Evolutionary conservation across 2,113 vertebrate species (phyloP).

Genomic region (Eulemur rufifrons): DNA sequence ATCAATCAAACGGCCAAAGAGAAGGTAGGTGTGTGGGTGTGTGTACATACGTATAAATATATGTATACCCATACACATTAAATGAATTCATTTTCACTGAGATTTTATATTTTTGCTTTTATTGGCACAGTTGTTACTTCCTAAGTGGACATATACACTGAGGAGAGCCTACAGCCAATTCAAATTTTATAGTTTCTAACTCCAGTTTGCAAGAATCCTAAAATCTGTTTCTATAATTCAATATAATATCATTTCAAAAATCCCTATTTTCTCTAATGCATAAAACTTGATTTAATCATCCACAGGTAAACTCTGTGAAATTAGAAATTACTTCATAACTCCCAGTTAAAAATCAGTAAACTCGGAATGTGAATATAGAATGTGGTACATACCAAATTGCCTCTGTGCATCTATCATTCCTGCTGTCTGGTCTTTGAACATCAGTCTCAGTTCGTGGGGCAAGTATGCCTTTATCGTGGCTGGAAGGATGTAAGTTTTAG

Average conservation of each 20-base stretch:
- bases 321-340: not conserved
- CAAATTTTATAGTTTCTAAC: not conserved
- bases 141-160: not conserved
- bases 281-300: not conserved
- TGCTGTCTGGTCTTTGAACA: not conserved
- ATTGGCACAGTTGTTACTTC: not conserved
- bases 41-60: not conserved
- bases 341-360: not conserved
- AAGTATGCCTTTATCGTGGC: not conserved
- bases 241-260: not conserved
- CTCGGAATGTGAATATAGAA: not conserved
- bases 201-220: not conserved
- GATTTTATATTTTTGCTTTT: not conserved
- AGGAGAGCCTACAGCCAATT: not conserved
- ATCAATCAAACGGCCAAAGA: not conserved
- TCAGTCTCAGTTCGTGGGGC: fast-evolving
- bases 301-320: not conserved
- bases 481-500: not conserved
- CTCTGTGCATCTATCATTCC: not conserved
- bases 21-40: not conserved
- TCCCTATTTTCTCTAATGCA: not conserved
- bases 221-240: not conserved
- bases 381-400: fast-evolving
- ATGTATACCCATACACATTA: not conserved
- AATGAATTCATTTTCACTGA: not conserved